Evolutionary conservation across 2,888 invertebrate genomes (phyloP).

Genomic region (Helicoverpa assulta): DNA sequence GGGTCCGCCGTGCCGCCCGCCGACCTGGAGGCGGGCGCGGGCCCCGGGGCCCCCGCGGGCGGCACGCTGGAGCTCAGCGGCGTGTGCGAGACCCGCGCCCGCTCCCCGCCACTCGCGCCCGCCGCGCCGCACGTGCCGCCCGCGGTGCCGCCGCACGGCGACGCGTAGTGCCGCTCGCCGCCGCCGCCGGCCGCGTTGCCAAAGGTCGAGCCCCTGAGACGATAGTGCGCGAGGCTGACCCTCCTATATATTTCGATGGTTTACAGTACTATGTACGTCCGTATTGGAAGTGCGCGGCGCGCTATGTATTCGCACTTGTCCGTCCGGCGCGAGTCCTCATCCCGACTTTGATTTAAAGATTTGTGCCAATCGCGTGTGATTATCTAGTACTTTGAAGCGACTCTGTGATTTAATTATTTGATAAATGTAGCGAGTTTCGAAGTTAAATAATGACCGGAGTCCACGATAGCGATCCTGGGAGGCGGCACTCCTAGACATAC

Average conservation of each 20-base stretch:
- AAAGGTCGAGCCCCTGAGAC: slow-evolving; percentile 47
- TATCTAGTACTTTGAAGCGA: slow-evolving; percentile 65
- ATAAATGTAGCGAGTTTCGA: slow-evolving; percentile 59
- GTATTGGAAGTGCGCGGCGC: slow-evolving; percentile 38
- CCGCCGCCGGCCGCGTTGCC: slow-evolving; percentile 31
- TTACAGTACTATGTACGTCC: slow-evolving; percentile 40
- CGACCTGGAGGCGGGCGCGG: slow-evolving; percentile 76
- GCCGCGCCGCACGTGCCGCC: slow-evolving; percentile 27
- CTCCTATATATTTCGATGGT: slow-evolving; percentile 42
- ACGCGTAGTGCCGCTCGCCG: slow-evolving; percentile 24
- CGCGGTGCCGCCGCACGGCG: slow-evolving; percentile 13
- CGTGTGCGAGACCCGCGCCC: slow-evolving; percentile 30
- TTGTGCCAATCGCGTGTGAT: slow-evolving; percentile 70
- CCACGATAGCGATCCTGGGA: slow-evolving; percentile 55
- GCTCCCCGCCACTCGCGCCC: slow-evolving; percentile 15
- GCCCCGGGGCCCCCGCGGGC: slow-evolving; percentile 13
- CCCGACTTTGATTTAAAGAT: slow-evolving; percentile 56
- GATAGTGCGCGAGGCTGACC: slow-evolving; percentile 41
- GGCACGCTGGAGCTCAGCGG: slow-evolving; percentile 34
- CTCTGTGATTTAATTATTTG: slow-evolving; percentile 71
- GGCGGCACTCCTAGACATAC: slow-evolving; percentile 68
- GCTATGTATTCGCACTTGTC: slow-evolving; percentile 46
- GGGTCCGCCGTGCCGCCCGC: slow-evolving; percentile 78
- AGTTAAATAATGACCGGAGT: slow-evolving; percentile 58
- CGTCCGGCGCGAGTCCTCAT: slow-evolving; percentile 54